Evolutionary conservation across 2,797 vertebrate genomes (phyloP).

Genomic region (Pteropus rufus): DNA sequence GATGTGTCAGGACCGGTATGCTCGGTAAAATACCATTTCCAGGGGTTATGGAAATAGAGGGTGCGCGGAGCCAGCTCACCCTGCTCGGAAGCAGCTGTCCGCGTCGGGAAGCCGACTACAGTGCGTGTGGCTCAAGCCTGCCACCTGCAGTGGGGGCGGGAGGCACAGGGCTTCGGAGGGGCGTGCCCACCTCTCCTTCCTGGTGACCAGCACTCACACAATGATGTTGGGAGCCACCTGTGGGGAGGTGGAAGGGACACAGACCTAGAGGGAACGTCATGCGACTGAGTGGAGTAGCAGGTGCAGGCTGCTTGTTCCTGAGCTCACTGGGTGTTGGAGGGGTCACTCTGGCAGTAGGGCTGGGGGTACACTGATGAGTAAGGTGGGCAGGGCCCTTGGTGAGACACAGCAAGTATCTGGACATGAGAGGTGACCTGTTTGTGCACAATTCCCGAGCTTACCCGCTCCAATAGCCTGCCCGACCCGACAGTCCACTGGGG

Average conservation of each 20-base stretch:
- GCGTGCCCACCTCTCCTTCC: no score
- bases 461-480: background rate
- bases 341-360: background rate
- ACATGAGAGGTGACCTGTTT: background rate
- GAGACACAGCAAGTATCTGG: background rate
- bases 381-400: no score
- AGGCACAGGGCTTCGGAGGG: no score
- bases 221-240: background rate
- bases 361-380: background rate
- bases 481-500: background rate
- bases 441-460: rapidly evolving
- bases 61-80: no score
- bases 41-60: background rate
- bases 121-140: no score
- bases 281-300: background rate
- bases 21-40: background rate
- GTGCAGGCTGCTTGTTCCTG: background rate
- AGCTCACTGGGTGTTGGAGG: no score
- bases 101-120: no score
- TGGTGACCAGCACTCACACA: rapidly evolving
- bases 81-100: background rate
- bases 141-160: no score
- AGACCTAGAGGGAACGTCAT: background rate
- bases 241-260: background rate
- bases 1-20: background rate